These are phyloP conservation scores for Nephotettix cincticeps DNA, from an alignment of 1,140 invertebrate species.

Conservation along the genomic window DNA sequence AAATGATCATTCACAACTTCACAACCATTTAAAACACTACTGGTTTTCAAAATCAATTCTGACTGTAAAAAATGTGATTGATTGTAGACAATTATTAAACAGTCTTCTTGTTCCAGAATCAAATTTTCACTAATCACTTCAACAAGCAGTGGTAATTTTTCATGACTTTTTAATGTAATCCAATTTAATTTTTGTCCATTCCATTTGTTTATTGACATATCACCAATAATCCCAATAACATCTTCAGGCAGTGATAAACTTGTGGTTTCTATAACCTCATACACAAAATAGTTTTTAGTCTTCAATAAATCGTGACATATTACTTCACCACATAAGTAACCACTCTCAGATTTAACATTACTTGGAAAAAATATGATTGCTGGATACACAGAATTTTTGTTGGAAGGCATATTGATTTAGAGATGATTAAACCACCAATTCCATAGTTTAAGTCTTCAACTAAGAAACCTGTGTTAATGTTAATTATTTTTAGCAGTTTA, in stretches of 20 bases:
- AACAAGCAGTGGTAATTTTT: background rate
- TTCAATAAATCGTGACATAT: background rate
- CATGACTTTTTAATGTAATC: background rate
- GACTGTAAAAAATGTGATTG: background rate
- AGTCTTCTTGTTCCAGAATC: background rate
- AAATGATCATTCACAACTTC: background rate
- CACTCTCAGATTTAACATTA: background rate
- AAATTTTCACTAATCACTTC: background rate
- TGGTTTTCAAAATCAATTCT: background rate
- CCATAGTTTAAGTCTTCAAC: no score
- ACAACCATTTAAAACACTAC: background rate
- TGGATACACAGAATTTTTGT: no score
- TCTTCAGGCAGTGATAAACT: background rate
- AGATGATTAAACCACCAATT: no score
- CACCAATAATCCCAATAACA: background rate
- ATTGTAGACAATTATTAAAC: background rate
- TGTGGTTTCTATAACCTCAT: background rate
- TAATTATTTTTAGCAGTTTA: no score
- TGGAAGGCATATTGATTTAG: no score
- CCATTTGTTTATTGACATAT: background rate
- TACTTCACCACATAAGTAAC: background rate
- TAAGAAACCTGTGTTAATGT: no score
- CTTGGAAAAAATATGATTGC: no score
- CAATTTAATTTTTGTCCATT: background rate
- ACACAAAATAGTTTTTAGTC: constrained; percentile 5